Percentiles rank a stretch among this genome's conserved stretches.
These are phyloP conservation scores for Tenthredo mesomela DNA, from an alignment of 2,888 invertebrate species.

Conservation along the genomic window DNA sequence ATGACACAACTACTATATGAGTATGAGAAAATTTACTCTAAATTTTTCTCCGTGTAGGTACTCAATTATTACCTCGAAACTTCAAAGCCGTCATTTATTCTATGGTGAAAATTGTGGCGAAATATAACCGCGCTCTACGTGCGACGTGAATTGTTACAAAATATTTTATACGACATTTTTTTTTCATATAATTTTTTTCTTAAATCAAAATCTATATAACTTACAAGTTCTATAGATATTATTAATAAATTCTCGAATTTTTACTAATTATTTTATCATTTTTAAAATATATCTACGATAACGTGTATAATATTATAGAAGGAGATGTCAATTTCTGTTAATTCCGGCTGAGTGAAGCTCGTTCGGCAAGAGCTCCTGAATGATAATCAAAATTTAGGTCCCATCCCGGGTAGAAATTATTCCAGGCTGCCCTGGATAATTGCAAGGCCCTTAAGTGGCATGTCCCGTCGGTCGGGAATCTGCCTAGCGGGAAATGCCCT, in stretches of 20 bases:
- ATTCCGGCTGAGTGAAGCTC: neutral
- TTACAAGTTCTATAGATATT: neutral
- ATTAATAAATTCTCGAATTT: neutral
- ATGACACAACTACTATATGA: too few species aligned
- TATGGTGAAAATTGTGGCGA: neutral
- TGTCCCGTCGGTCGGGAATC: too few species aligned
- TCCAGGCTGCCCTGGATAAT: too few species aligned
- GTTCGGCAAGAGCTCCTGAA: neutral
- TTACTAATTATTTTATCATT: neutral
- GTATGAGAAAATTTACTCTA: too few species aligned
- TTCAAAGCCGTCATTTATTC: neutral
- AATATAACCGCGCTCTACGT: neutral
- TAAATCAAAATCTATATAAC: neutral
- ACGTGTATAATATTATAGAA: neutral
- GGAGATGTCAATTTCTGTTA: neutral
- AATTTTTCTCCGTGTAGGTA: too few species aligned
- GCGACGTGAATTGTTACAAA: neutral
- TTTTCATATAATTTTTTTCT: neutral
- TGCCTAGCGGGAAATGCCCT: too few species aligned
- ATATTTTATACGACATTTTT: slow-evolving; percentile 8
- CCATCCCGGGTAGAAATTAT: too few species aligned
- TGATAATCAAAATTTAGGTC: slow-evolving; percentile 28
- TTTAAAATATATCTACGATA: neutral
- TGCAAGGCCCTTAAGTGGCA: too few species aligned
- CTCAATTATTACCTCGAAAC: slow-evolving; percentile 29